Evolutionary conservation across 2,888 invertebrate species (phyloP), one percentile per base, ranked within the genome.

Genomic region (Margaritifera margaritifera): DNA sequence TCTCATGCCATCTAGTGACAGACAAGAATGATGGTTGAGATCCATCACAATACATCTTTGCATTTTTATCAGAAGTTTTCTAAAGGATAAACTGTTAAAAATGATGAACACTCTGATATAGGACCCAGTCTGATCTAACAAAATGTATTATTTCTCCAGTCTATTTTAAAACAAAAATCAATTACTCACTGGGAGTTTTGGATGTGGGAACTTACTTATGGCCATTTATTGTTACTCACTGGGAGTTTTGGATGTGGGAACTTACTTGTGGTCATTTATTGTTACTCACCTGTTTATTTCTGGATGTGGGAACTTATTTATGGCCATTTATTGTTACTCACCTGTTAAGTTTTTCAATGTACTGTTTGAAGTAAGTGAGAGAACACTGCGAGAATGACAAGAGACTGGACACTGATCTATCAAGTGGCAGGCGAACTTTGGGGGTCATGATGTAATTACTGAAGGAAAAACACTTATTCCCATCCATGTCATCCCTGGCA

Each of bases 381-480:
- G 76, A 71, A 52, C 76, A 77, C 2, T 60, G 57, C 25, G 76
- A 77, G 57, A 77, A 77, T n/a, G 58, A 57, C 74, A 72, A 77
- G 58, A 69, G 65, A 53, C 74, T 77, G 19, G 71, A 62, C 19
- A 68, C 67, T 22, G 72, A 77, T 15, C 74, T 69, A 64, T 64
- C 65, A 2, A 71, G 61, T 18, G 76, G 76, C 20, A 77, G 66
- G 62, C 70, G 71, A 15, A 77, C 59, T 57, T 77, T 77, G 20
- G 71, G 71, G n/a, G 69, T 68, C 76, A 77, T 77, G 31, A 77
- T 70, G 60, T 69, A 69, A 62, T 74, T 77, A 25, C 74, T 74
- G 68, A 77, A 77, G 31, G 74, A 73, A 1, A 77, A 66, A 60
- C 76, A 77, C 31, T 77, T 72, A n/a, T 77, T 77, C 31, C 74